Percentiles rank a stretch among this genome's conserved stretches.
phyloP scores from a whole-genome alignment of 2,113 vertebrate genomes.

The Etia nguti region DNA sequence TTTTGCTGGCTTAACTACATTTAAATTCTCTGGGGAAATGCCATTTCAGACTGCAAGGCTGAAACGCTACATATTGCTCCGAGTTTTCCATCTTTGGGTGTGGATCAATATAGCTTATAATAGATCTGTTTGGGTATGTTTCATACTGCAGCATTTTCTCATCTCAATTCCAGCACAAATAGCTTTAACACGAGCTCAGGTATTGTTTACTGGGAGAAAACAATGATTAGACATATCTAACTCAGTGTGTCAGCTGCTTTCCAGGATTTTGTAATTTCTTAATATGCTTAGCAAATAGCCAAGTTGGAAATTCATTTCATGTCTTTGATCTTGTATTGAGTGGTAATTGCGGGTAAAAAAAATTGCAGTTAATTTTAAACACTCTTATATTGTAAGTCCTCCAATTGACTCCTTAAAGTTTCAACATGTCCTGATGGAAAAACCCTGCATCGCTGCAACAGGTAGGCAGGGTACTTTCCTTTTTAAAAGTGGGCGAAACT shows the following conservation, averaged over 20 bases:
- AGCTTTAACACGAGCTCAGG: slow-evolving; percentile 7
- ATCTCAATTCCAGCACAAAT: slow-evolving; percentile 37
- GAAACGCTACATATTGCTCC: slow-evolving; percentile 32
- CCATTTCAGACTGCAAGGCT: slow-evolving; percentile 38
- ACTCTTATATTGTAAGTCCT: not conserved
- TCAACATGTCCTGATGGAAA: not conserved
- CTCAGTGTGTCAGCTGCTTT: not conserved
- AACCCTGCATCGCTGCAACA: not conserved
- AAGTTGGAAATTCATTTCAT: not conserved
- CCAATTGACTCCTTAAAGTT: not conserved
- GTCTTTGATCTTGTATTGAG: not conserved
- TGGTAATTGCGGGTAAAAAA: not conserved
- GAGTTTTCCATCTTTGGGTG: slow-evolving; percentile 44
- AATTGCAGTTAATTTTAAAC: not conserved
- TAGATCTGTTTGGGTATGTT: slow-evolving; percentile 56
- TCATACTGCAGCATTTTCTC: slow-evolving; percentile 28
- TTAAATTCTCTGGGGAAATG: slow-evolving; percentile 49
- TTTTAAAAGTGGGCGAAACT: not conserved
- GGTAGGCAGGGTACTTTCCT: not conserved
- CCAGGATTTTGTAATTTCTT: slow-evolving; percentile 18
- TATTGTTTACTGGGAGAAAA: slow-evolving; percentile 21
- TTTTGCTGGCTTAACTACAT: slow-evolving; percentile 35
- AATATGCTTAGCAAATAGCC: not conserved
- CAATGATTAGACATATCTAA: not conserved
- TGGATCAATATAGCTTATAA: slow-evolving; percentile 61